phyloP scores from a whole-genome alignment of 2,888 invertebrate genomes.

The Temnothorax ravouxi region DNA sequence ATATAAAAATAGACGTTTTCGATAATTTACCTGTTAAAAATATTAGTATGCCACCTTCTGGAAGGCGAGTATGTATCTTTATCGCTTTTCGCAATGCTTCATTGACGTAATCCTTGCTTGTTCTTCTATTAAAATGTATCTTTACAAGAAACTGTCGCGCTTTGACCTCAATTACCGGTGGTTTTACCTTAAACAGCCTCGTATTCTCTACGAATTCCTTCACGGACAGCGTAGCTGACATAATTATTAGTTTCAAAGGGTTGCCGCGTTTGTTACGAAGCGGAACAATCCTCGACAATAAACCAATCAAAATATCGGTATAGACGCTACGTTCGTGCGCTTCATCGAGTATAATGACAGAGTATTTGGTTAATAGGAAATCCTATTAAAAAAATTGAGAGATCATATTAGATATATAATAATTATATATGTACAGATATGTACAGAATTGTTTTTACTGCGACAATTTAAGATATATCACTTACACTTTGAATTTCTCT shows the following conservation, averaged over 20 bases:
- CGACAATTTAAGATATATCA: no score
- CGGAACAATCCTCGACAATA: no score
- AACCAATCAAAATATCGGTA: no score
- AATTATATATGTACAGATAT: no score
- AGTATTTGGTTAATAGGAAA: no score
- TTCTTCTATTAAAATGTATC: slow-evolving; percentile 96
- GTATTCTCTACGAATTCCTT: slow-evolving; percentile 96
- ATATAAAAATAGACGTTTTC: not conserved
- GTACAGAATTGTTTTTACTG: no score
- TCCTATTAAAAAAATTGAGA: no score
- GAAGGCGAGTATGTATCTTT: slow-evolving; percentile 96
- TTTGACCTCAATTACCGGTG: slow-evolving; percentile 96
- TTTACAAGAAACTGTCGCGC: slow-evolving; percentile 98
- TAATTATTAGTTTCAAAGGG: slow-evolving; percentile 97
- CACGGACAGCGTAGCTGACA: slow-evolving; percentile 98
- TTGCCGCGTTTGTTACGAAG: slow-evolving; percentile 91
- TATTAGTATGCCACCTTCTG: slow-evolving; percentile 97
- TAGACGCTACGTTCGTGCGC: no score
- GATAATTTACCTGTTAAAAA: slow-evolving; percentile 93
- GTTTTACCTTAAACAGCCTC: slow-evolving; percentile 93
- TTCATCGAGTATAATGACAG: no score
- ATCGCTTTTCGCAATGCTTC: slow-evolving; percentile 95
- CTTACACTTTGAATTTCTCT: no score
- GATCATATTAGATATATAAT: no score
- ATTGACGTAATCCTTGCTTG: slow-evolving; percentile 94